Base-by-base conservation (phyloP, 1,140 invertebrate genomes). In the Drosophila lowei region DNA sequence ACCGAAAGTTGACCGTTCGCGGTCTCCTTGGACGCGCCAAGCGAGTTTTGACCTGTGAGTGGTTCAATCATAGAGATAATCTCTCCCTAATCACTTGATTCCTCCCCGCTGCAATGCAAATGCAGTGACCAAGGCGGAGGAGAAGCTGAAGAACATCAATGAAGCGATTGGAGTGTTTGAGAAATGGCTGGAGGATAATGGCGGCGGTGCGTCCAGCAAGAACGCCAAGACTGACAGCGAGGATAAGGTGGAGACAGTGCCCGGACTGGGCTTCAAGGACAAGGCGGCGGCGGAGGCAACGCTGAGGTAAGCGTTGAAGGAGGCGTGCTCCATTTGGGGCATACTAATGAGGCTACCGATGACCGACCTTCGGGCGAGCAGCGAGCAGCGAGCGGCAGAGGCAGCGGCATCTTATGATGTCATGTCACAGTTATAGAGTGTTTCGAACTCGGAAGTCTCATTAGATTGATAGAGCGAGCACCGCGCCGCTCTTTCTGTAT, bases 101-200 rank as follows among this genome's bases (percentile, higher is more conserved):
- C 9, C 30, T 43, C 1, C 2, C 6, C 15, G 18, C 2, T 9
- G n/a, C 15, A n/a, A 34, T 6, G 11, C 5, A 30, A 56, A 16
- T 48, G 6, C 78, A 95, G 94, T 94, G 90, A 95, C 94, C 56
- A 95, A 95, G 86, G 94, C 94, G 23, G 94, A 93, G 79, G 94
- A 95, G 6, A 95, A 95, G 90, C 90, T 94, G 21, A 94, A 94
- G 89, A 94, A 95, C 57, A 95, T 95, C 62, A 94, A 94, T 76
- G 94, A 94, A 77, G 94, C 94, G 4, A 93, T 95, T 81, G 92
- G 92, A 55, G 93, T 94, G 30, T 95, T 95, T 77, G 94, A 94
- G 78, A 92, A 94, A 43, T 95, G 94, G 94, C 91, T 94, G n/a
- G 91, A 92, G 49, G 91, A 93, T 55, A 93, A 93, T 57, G 92